Conservation (phyloP, 2,888 invertebrate genomes). For the Antheraea yamamai region DNA sequence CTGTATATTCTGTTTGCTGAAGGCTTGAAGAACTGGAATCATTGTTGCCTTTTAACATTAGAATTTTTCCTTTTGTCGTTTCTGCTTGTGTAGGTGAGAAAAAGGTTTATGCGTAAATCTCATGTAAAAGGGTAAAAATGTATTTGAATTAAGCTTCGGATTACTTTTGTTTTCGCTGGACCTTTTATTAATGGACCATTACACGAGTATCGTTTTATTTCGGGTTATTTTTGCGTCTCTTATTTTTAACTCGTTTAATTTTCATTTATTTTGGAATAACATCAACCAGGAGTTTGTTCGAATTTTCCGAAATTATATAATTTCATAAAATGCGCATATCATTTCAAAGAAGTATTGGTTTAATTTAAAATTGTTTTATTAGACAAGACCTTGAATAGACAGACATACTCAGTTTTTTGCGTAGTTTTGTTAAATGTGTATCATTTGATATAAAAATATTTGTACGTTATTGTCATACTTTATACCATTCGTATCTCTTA, state of each 20-base stretch:
- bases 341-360: no score
- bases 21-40: slow-evolving; percentile 60
- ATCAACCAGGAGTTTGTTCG: no score
- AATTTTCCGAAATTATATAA: no score
- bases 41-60: slow-evolving; percentile 65
- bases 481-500: no score
- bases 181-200: background rate
- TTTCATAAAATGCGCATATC: no score
- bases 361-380: background rate
- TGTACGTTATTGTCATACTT: no score
- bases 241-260: background rate
- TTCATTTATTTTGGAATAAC: background rate
- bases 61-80: slow-evolving; percentile 34
- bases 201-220: background rate
- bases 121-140: slow-evolving; percentile 15
- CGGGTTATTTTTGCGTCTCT: background rate
- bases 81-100: slow-evolving; percentile 14
- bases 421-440: background rate
- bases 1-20: slow-evolving; percentile 58
- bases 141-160: slow-evolving; percentile 16
- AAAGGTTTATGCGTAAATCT: slow-evolving; percentile 17
- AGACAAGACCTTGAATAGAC: background rate
- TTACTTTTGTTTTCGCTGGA: slow-evolving; percentile 11
- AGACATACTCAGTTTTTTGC: background rate
- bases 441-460: background rate